A percentile compares a stretch with the other conserved stretches of the same genome.
Conservation (phyloP, 2,797 vertebrate species). For the Neostethus bicornis region DNA sequence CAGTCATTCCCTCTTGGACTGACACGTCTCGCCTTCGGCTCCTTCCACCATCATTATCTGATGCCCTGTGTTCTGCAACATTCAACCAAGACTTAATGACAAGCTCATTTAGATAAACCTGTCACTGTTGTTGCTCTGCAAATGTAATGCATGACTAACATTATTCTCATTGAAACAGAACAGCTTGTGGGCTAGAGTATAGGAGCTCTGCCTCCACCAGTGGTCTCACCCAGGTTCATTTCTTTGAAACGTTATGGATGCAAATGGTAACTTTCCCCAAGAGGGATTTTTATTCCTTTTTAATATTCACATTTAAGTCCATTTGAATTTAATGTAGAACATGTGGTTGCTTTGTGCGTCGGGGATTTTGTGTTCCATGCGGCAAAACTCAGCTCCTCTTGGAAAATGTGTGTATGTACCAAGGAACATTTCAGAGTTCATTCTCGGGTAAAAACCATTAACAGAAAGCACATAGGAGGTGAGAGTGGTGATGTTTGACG, state of each 20-base stretch:
- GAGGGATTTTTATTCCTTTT: slow-evolving; percentile 15
- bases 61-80: slow-evolving; percentile 35
- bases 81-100: slow-evolving; percentile 46
- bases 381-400: slow-evolving; percentile 22
- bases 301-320: slow-evolving; percentile 37
- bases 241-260: slow-evolving; percentile 25
- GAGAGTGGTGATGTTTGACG: slow-evolving; percentile 11
- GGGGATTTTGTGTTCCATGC: slow-evolving; percentile 45
- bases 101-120: slow-evolving; percentile 56
- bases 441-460: slow-evolving; percentile 24
- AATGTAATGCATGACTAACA: slow-evolving; percentile 50
- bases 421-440: slow-evolving; percentile 32
- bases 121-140: slow-evolving; percentile 49
- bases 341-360: slow-evolving; percentile 32
- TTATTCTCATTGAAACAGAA: slow-evolving; percentile 45
- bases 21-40: slow-evolving; percentile 48
- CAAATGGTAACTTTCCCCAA: slow-evolving; percentile 35
- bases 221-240: slow-evolving; percentile 23
- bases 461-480: slow-evolving; percentile 2
- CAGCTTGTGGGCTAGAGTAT: slow-evolving; percentile 44
- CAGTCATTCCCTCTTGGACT: slow-evolving; percentile 30
- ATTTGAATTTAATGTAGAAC: slow-evolving; percentile 38
- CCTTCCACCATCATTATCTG: slow-evolving; percentile 61
- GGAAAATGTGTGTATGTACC: slow-evolving; percentile 24
- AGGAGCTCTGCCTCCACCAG: slow-evolving; percentile 3